phyloP scores from a whole-genome alignment of 2,888 invertebrate species.

The Allophyes oxyacanthae region DNA sequence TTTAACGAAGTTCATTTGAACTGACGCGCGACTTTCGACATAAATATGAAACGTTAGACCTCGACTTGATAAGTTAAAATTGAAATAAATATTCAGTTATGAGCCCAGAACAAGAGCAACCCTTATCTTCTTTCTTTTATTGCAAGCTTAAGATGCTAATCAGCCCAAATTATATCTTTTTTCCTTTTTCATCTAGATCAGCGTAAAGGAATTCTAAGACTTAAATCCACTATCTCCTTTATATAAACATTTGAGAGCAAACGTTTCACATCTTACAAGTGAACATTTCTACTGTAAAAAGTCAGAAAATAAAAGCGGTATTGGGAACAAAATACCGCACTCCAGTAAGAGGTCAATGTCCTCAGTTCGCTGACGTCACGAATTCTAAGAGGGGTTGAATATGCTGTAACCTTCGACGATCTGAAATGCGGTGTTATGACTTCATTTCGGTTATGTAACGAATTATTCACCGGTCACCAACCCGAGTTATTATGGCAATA shows the following conservation, averaged over 20 bases:
- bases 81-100: too few relatives aligned
- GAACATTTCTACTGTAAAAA: conserved; percentile 21
- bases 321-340: conserved; percentile 34
- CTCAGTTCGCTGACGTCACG: conserved; percentile 40
- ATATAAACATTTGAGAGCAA: not conserved
- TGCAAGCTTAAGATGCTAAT: too few relatives aligned
- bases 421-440: conserved; percentile 26
- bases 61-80: too few relatives aligned
- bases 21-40: too few relatives aligned
- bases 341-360: conserved; percentile 38
- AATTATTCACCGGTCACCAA: conserved; percentile 41
- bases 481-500: conserved; percentile 10
- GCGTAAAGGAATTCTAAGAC: not conserved
- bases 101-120: too few relatives aligned
- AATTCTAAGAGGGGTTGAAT: conserved; percentile 21
- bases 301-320: conserved; percentile 18
- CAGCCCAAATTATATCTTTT: too few relatives aligned
- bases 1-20: conserved; percentile 16
- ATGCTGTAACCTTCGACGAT: conserved; percentile 36
- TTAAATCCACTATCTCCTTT: not conserved
- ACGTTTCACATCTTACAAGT: conserved; percentile 10
- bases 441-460: conserved; percentile 43
- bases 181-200: too few relatives aligned
- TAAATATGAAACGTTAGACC: too few relatives aligned
- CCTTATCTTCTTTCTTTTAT: too few relatives aligned